These are phyloP conservation scores for Poecilobothrus nobilitatus DNA, from an alignment of 2,888 invertebrate species.

Conservation along the genomic window DNA sequence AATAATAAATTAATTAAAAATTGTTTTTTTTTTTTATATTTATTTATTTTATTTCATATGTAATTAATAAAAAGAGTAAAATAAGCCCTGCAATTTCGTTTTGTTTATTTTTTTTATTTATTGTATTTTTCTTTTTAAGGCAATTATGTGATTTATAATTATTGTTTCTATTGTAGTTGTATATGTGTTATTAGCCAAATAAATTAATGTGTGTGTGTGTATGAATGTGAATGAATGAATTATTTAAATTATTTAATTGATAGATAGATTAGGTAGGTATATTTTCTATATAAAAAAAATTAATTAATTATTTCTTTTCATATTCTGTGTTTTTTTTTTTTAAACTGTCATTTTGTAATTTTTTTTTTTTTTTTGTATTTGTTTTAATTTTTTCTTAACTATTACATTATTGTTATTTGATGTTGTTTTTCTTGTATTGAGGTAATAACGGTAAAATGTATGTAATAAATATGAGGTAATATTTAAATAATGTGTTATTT, in stretches of 20 bases:
- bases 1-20: too few relatives aligned
- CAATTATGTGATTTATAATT: neutral
- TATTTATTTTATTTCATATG: too few relatives aligned
- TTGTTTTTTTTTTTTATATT: too few relatives aligned
- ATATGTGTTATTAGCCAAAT: neutral
- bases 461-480: neutral
- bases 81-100: slow-evolving; percentile 10
- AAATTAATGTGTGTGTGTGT: neutral
- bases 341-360: neutral
- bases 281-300: slow-evolving; percentile 17
- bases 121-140: neutral
- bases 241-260: neutral
- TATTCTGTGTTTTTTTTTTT: neutral
- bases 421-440: slow-evolving; percentile 19
- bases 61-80: too few relatives aligned
- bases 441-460: slow-evolving; percentile 17
- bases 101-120: neutral
- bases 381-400: slow-evolving; percentile 33
- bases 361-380: neutral
- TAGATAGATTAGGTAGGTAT: slow-evolving; percentile 15
- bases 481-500: neutral
- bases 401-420: slow-evolving; percentile 38
- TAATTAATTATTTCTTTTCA: neutral
- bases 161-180: neutral
- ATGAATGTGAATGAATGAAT: neutral